These are phyloP conservation scores for Carduelis carduelis DNA, from an alignment of 2,797 vertebrate genomes.

Conservation along the genomic window DNA sequence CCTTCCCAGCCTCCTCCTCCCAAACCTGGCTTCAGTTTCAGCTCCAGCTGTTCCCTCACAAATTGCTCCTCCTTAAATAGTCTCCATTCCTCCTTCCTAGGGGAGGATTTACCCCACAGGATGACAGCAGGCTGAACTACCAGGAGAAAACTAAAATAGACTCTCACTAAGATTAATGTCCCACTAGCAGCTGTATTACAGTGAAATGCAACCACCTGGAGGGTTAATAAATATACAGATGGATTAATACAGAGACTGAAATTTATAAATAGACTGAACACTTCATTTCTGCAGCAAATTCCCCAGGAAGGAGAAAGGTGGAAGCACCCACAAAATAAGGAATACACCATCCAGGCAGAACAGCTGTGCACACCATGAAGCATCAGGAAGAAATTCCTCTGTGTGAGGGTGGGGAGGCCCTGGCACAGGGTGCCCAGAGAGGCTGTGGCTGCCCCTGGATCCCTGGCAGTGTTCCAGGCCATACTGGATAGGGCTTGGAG, in stretches of 20 bases:
- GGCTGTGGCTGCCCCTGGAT: not conserved
- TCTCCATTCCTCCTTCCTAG: not conserved
- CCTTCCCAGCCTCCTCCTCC: slow-evolving; percentile 3
- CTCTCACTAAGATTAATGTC: not conserved
- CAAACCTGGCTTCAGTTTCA: not conserved
- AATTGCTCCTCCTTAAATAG: not conserved
- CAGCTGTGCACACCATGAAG: not conserved
- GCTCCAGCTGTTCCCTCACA: slow-evolving; percentile 19
- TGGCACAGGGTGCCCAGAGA: not conserved
- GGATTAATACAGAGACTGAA: not conserved
- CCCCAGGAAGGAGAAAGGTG: not conserved
- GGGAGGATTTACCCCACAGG: not conserved
- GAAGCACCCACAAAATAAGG: not conserved
- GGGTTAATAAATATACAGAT: not conserved
- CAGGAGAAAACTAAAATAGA: not conserved
- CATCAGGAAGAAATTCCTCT: not conserved
- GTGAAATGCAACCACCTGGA: not conserved
- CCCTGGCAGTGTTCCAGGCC: not conserved
- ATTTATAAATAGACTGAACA: not conserved
- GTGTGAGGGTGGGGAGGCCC: not conserved
- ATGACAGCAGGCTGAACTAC: not conserved
- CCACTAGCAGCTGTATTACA: not conserved
- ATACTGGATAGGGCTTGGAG: not conserved
- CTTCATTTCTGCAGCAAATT: not conserved
- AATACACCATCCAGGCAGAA: not conserved